phyloP scores from a whole-genome alignment of 64 coral and sea anemone genomes.

The Montipora sp. region DNA sequence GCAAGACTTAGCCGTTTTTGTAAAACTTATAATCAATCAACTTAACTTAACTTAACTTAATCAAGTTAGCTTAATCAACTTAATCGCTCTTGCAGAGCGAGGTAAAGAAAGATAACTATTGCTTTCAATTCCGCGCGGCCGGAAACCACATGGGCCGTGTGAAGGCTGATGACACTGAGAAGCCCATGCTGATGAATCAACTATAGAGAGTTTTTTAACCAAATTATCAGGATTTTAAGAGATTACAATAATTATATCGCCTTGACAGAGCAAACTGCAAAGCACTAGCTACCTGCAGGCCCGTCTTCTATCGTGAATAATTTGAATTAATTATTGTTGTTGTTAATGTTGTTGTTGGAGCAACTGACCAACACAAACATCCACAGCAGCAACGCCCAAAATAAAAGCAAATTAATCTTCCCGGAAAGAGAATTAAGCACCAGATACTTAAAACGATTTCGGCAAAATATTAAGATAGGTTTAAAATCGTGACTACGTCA shows the following conservation, averaged over 20 bases:
- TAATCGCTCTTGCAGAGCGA: not conserved
- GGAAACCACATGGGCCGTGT: not conserved
- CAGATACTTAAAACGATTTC: not conserved
- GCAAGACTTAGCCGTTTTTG: not conserved
- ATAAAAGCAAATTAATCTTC: conserved; percentile 2
- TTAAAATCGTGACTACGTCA: not conserved
- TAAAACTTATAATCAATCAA: not conserved
- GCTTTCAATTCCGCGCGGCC: not conserved
- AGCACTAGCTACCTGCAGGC: not conserved
- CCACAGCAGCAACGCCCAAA: not conserved
- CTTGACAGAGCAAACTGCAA: not conserved
- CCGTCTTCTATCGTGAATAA: not conserved
- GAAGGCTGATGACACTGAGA: not conserved
- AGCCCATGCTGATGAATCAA: not conserved
- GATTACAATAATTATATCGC: not conserved
- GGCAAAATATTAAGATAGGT: not conserved
- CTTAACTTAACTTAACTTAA: not conserved
- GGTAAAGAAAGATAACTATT: not conserved
- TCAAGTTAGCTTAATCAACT: not conserved
- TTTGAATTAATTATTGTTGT: not conserved
- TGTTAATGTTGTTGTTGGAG: not conserved
- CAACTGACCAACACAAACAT: not conserved
- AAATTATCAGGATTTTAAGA: not conserved
- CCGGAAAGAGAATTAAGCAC: not conserved
- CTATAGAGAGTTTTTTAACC: not conserved